These are phyloP conservation scores for Drosophila sp. DNA, from an alignment of 1,140 invertebrate species.

Conservation along the genomic window DNA sequence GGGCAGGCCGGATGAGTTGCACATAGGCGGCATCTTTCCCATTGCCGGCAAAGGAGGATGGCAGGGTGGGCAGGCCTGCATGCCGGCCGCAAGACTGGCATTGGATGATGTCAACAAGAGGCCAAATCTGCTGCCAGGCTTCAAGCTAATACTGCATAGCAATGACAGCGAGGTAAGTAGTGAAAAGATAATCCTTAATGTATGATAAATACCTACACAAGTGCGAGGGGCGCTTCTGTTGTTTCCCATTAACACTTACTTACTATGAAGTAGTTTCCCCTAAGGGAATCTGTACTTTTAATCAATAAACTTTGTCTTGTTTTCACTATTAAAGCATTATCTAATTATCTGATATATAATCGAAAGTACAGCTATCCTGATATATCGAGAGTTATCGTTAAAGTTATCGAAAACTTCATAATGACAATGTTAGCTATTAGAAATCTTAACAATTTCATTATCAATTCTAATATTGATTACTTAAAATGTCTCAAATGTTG, in stretches of 20 bases:
- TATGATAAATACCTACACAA: conserved; percentile 24
- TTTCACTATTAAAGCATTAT: too few relatives aligned
- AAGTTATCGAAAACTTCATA: too few relatives aligned
- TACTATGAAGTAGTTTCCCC: too few relatives aligned
- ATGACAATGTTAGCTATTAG: too few relatives aligned
- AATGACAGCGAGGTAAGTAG: conserved; percentile 97
- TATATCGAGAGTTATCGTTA: too few relatives aligned
- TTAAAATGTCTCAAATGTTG: too few relatives aligned
- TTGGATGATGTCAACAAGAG: conserved; percentile 97
- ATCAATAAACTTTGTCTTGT: too few relatives aligned
- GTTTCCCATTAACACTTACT: not conserved
- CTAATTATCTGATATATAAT: too few relatives aligned
- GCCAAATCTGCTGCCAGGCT: conserved; percentile 95
- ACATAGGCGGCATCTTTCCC: conserved; percentile 99
- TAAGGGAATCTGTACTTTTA: too few relatives aligned
- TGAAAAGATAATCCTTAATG: conserved; percentile 3
- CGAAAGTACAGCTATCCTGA: too few relatives aligned
- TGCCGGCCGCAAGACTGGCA: conserved; percentile 97
- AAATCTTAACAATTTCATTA: too few relatives aligned
- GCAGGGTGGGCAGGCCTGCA: conserved; percentile 97
- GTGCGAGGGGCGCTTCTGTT: not conserved
- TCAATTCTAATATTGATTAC: too few relatives aligned
- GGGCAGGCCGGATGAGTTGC: conserved; percentile 87
- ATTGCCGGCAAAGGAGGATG: conserved; percentile 97
- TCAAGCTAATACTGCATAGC: conserved; percentile 94